Evolutionary conservation across 2,888 invertebrate species (phyloP).

Genomic region (Lepidochrysops patricia): DNA sequence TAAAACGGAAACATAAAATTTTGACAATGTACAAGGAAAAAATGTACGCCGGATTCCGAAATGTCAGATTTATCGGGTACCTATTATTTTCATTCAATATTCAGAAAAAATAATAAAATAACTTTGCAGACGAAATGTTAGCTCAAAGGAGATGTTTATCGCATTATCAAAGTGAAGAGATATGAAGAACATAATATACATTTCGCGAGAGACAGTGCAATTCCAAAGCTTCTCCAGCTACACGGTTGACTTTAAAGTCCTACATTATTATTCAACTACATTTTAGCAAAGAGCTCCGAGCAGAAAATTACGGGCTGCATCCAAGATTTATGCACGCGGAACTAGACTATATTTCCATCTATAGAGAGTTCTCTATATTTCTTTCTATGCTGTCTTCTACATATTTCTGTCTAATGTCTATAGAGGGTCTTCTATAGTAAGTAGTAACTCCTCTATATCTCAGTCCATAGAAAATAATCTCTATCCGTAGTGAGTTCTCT

Average conservation of each 20-base stretch:
- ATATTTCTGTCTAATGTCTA: not conserved
- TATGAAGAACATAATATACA: not conserved
- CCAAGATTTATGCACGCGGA: conserved; percentile 15
- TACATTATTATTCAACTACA: conserved; percentile 26
- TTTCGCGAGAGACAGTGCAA: not conserved
- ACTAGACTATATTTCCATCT: not conserved
- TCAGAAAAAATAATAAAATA: not conserved
- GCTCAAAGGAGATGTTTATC: not conserved
- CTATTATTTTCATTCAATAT: not conserved
- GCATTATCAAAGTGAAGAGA: not conserved
- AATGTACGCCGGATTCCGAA: not conserved
- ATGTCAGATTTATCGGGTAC: not conserved
- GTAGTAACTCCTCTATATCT: no score
- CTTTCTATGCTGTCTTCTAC: not conserved
- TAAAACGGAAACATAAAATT: not conserved
- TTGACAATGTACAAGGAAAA: no score
- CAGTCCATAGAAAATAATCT: no score
- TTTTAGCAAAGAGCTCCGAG: conserved; percentile 13
- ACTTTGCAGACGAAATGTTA: no score
- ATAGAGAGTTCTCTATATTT: not conserved
- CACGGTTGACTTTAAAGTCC: conserved; percentile 25
- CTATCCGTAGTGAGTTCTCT: no score
- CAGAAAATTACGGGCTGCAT: conserved; percentile 12
- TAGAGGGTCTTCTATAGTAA: not conserved
- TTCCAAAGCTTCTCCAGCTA: conserved; percentile 15